Percentiles rank a stretch among this genome's conserved stretches.
phyloP scores from a whole-genome alignment of 2,888 invertebrate species.

The Sycophila texana region DNA sequence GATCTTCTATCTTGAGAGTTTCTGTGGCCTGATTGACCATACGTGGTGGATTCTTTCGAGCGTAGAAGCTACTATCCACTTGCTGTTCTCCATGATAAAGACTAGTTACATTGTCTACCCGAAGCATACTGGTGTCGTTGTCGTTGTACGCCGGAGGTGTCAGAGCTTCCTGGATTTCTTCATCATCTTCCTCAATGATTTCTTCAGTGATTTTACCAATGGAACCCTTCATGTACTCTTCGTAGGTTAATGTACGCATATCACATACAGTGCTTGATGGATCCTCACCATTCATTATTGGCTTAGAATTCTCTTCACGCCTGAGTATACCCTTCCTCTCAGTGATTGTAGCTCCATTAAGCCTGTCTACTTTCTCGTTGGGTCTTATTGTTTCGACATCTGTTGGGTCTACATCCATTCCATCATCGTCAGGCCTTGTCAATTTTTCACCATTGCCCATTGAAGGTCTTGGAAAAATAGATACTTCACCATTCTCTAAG shows the following conservation, averaged over 20 bases:
- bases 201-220: conserved; percentile 37
- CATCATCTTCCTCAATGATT: conserved; percentile 14
- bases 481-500: conserved; percentile 51
- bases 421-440: neutral
- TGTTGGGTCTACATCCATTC: conserved; percentile 53
- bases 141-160: conserved; percentile 37
- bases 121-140: conserved; percentile 41
- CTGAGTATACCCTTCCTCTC: conserved; percentile 51
- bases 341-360: conserved; percentile 41
- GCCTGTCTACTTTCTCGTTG: conserved; percentile 35
- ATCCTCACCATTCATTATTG: conserved; percentile 53
- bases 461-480: conserved; percentile 29
- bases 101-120: conserved; percentile 61
- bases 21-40: conserved; percentile 48
- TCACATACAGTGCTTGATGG: conserved; percentile 20
- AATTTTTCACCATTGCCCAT: conserved; percentile 29
- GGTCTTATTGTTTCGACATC: conserved; percentile 23
- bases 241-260: conserved; percentile 65
- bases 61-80: conserved; percentile 23
- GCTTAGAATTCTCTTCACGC: conserved; percentile 41
- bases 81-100: conserved; percentile 48
- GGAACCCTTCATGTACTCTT: conserved; percentile 68
- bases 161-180: conserved; percentile 19
- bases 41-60: conserved; percentile 44
- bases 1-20: conserved; percentile 50